Conservation (phyloP, 2,113 vertebrate genomes). For the Pseudorasbora parva region DNA sequence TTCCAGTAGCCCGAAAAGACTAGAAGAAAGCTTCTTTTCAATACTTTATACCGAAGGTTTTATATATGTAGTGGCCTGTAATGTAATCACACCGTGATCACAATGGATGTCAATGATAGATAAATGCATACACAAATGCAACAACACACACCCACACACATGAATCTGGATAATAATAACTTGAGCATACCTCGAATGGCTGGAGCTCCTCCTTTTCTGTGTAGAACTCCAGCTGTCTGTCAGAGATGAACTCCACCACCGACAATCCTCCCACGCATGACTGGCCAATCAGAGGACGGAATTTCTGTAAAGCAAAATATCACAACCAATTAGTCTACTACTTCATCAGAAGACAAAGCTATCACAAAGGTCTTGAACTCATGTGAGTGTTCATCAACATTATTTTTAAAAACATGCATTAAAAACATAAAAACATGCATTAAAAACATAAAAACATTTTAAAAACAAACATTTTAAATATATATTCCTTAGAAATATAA, state of each 20-base stretch:
- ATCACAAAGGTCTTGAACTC: not conserved
- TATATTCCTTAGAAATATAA: not conserved
- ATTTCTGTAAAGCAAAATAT: conserved; percentile 43
- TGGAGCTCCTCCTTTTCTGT: conserved; percentile 44
- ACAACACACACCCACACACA: not conserved
- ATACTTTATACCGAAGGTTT: not conserved
- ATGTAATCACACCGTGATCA: not conserved
- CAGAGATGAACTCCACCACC: conserved; percentile 58
- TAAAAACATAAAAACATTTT: no score
- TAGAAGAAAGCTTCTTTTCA: not conserved
- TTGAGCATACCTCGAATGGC: conserved; percentile 48
- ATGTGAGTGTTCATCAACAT: not conserved
- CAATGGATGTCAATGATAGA: not conserved
- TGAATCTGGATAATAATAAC: not conserved
- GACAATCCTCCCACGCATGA: conserved; percentile 31
- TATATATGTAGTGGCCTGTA: not conserved
- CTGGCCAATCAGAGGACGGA: conserved; percentile 54
- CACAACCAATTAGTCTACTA: not conserved
- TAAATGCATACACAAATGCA: not conserved
- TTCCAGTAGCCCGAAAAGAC: not conserved
- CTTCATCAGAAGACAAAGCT: not conserved
- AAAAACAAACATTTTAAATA: no score
- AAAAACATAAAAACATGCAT: no score
- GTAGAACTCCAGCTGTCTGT: conserved; percentile 59
- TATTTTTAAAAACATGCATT: no score